These are phyloP conservation scores for Xenentodon cancila DNA, from an alignment of 2,797 vertebrate genomes.

Conservation along the genomic window DNA sequence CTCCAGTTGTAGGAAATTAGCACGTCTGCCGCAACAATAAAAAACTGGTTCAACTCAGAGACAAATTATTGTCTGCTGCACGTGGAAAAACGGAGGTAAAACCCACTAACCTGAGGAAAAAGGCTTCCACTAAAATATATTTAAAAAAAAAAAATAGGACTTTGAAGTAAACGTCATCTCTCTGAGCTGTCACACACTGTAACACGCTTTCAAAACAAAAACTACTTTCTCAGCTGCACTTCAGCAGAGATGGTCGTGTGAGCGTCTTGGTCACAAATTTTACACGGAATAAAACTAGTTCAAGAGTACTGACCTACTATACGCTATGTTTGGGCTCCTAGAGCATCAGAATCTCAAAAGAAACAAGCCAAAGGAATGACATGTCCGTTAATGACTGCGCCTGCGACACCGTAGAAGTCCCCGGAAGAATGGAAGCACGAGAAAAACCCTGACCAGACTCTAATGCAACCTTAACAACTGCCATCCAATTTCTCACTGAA, in stretches of 20 bases:
- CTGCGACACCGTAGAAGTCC: too few relatives aligned
- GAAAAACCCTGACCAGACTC: too few relatives aligned
- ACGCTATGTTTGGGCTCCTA: too few relatives aligned
- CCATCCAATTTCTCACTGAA: too few relatives aligned
- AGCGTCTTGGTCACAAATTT: too few relatives aligned
- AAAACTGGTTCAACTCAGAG: slow-evolving; percentile 4
- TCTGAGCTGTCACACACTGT: slow-evolving; percentile 7
- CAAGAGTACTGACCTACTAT: too few relatives aligned
- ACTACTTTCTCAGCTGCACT: neutral
- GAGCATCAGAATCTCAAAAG: too few relatives aligned
- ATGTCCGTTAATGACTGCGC: too few relatives aligned
- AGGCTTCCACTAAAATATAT: slow-evolving; percentile 14
- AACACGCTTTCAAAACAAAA: slow-evolving; percentile 1
- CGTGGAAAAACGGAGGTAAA: neutral
- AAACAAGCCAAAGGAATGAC: too few relatives aligned
- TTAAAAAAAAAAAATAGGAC: neutral
- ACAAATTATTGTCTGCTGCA: slow-evolving; percentile 1
- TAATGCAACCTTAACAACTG: too few relatives aligned
- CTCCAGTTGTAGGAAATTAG: slow-evolving; percentile 9
- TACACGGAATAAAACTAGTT: too few relatives aligned
- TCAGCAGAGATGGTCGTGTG: neutral
- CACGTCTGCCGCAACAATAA: neutral
- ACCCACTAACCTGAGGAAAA: slow-evolving; percentile 12
- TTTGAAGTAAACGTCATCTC: slow-evolving; percentile 2
- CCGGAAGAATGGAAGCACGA: too few relatives aligned